Base-by-base conservation (phyloP, 2,113 vertebrate species). In the Myiagra hebetior region DNA sequence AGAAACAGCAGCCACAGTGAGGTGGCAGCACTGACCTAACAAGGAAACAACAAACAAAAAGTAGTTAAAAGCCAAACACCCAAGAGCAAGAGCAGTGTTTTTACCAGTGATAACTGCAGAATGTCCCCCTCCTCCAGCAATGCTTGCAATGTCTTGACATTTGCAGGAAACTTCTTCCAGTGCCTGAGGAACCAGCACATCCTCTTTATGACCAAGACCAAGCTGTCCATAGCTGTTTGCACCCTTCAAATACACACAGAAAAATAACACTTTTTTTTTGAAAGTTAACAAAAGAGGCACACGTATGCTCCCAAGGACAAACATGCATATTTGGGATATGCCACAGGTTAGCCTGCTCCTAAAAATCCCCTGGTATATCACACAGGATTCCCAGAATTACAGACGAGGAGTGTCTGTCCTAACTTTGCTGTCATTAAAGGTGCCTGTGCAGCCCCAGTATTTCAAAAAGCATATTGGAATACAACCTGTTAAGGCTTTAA, bases 201-300 rank as follows among this genome's bases (percentile, higher is more conserved):
- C 99, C 91, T 99, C 98, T 84, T 93, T 98, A 97, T 99, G 98
- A 52, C 98, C 98, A 88, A 98, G 98, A 39, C 99, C 99, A 92
- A 99, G 98, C 57, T 99, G 99, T 28, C 99, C 99, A 35, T 99
- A 98, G 96, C 99, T 99, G 97, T 99, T 99, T 31, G 99, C 98
- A 84, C 99, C 99, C 99, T 99, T 96, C 17, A 65, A 65, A 96
- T 27, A 56, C 44, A 82, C 18, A 90, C 22, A 91, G 37, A 81
- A 87, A 82, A 83, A 78, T 5, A 77, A 63, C 9, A 20, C 3
- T 0, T 26, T 65, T 22, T 76, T 76, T 74, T 24, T 5, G 1
- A 55, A 79, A 42, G 31, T 65, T 62, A 76, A 49, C 12, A 33
- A 30, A 60, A 70, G 33, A 63, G 28, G 26, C 9, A 75, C 3